Evolutionary conservation across 37 sponge, comb jelly and placozoan species (phyloP), one percentile per base, ranked within the genome.

Genomic region (Spongia lamella): DNA sequence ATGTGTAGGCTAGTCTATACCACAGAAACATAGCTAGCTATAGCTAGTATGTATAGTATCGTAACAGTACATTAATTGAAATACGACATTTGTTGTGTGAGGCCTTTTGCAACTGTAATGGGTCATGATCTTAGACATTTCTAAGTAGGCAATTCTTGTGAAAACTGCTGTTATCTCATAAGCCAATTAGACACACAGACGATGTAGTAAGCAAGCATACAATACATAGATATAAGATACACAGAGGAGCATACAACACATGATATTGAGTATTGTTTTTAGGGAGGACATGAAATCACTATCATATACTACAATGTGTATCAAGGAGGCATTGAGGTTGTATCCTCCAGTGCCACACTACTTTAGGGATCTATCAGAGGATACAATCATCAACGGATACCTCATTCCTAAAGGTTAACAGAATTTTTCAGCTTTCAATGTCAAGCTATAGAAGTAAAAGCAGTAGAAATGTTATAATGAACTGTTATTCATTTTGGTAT

Each of bases 271-370:
- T n/a, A n/a, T n/a, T n/a, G n/a, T n/a, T n/a, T 77, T 11, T 63
- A 77, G 77, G 62, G 87, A 86, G 13, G 87, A 89, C 38, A 53
- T 93, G 55, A 74, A 56, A 17, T 54, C 72, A 5, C 77, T 93
- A 15, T 40, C 77, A 55, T 84, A 83, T 71, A 90, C 88, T 14
- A 66, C 83, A 24, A 83, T 79, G 83, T 77, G 83, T 38, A 88
- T 94, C 73, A 91, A 91, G 79, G 95, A 94, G 52, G 82, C 89
- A 52, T 84, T 94, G 95, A 78, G 95, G 25, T 65, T 89, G 5
- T 89, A 83, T 31, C 87, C 90, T 36, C 90, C 94, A 43, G 94
- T 94, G 0, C 78, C 77, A 17, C 26, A 38, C 11, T 47, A 86
- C 0, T 61, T 58, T 34, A 60, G 94, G 11, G 63, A 58, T 1